These are phyloP conservation scores for Gnathonemus echidnorhynchus DNA, from an alignment of 2,113 vertebrate species.

Conservation along the genomic window DNA sequence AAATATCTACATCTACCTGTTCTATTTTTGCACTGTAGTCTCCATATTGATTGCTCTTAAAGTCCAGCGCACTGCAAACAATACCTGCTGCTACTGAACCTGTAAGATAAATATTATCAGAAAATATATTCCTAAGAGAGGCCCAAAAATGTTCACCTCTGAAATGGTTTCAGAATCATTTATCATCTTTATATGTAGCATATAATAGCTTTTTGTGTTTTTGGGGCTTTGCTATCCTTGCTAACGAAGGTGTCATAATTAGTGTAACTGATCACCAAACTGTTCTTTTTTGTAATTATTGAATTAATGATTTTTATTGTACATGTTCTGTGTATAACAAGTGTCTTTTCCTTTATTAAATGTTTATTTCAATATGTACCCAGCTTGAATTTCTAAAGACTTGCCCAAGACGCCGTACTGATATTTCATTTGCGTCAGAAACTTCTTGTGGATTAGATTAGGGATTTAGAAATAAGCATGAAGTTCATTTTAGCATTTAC, in stretches of 20 bases:
- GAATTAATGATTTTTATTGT: slow-evolving; percentile 19
- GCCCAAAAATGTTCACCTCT: background rate
- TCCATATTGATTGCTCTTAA: background rate
- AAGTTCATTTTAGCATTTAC: background rate
- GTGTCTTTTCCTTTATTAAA: slow-evolving; percentile 46
- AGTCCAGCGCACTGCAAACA: background rate
- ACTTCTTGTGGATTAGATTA: background rate
- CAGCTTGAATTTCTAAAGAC: background rate
- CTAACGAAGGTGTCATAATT: background rate
- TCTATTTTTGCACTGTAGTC: background rate
- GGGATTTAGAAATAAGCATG: background rate
- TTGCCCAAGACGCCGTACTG: background rate
- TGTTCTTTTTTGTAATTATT: slow-evolving; percentile 8
- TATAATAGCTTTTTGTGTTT: background rate
- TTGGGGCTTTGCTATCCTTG: background rate
- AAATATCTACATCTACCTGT: background rate
- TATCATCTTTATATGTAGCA: background rate
- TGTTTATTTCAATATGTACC: slow-evolving; percentile 18
- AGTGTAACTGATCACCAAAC: slow-evolving; percentile 16
- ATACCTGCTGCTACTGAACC: slow-evolving; percentile 1
- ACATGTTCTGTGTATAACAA: slow-evolving; percentile 20
- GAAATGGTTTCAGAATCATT: background rate
- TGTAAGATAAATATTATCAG: background rate
- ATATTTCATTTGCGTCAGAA: background rate
- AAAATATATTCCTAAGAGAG: background rate